phyloP scores from a whole-genome alignment of 2,888 invertebrate species.

The Calliphora vomitoria region DNA sequence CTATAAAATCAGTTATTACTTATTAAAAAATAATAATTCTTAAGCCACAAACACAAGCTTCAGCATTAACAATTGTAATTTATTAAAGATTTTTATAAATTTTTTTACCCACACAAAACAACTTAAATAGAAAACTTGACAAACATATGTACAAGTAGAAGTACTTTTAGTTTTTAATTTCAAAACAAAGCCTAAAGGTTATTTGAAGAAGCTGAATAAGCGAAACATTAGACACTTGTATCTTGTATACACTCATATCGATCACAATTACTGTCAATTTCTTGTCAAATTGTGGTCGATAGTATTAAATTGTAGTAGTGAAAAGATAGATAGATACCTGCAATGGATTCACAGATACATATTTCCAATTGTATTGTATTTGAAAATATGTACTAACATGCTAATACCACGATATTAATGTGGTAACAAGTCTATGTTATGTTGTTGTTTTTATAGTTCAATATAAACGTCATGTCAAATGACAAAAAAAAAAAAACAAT shows the following conservation, averaged over 20 bases:
- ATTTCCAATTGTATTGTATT: background rate
- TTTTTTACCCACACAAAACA: background rate
- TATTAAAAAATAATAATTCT: background rate
- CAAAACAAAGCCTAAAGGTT: constrained; percentile 45
- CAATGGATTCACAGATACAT: background rate
- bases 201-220: constrained; percentile 45
- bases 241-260: constrained; percentile 23
- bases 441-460: constrained; percentile 34
- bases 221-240: constrained; percentile 38
- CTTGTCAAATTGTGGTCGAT: constrained; percentile 67
- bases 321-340: too few species aligned
- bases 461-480: constrained; percentile 52
- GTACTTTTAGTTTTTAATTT: constrained; percentile 29
- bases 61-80: background rate
- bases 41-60: too few species aligned
- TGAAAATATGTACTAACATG: constrained; percentile 15
- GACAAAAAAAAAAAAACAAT: background rate
- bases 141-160: background rate
- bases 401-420: constrained; percentile 13
- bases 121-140: background rate
- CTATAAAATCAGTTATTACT: background rate
- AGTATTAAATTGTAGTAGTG: constrained; percentile 44
- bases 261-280: constrained; percentile 63
- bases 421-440: constrained; percentile 27
- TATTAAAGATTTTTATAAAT: background rate